phyloP scores from a whole-genome alignment of 2,888 invertebrate species.

The Dolichomitus sp. region DNA sequence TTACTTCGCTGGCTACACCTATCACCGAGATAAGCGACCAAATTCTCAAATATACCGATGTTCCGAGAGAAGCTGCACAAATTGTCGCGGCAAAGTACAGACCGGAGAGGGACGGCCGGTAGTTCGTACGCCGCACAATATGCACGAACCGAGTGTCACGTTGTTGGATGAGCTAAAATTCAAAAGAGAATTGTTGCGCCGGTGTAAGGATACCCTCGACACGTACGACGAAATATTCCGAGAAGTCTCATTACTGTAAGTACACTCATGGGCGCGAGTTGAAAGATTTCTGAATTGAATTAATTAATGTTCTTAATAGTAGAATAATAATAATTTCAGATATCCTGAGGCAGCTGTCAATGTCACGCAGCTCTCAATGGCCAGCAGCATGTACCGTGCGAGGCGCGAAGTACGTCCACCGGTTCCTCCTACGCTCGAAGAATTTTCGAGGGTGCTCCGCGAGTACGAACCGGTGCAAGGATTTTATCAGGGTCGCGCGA shows the following conservation, averaged over 20 bases:
- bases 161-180: not conserved
- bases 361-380: not conserved
- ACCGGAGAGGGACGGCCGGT: not conserved
- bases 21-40: conserved; percentile 2
- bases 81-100: conserved; percentile 4
- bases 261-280: not conserved
- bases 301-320: not conserved
- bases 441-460: not conserved
- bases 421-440: not conserved
- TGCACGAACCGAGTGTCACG: conserved; percentile 1
- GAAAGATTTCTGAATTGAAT: not conserved
- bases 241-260: too few relatives aligned
- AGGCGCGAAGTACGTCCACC: not conserved
- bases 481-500: not conserved
- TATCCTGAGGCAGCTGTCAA: not conserved
- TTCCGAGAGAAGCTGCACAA: not conserved
- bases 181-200: not conserved
- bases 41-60: not conserved
- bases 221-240: too few relatives aligned
- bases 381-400: conserved; percentile 1
- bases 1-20: too few relatives aligned
- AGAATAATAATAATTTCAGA: not conserved
- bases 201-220: conserved; percentile 2
- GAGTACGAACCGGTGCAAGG: conserved; percentile 5
- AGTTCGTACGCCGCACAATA: not conserved